Base-by-base conservation (phyloP, 2,888 invertebrate species). In the Agriopis leucophaearia region DNA sequence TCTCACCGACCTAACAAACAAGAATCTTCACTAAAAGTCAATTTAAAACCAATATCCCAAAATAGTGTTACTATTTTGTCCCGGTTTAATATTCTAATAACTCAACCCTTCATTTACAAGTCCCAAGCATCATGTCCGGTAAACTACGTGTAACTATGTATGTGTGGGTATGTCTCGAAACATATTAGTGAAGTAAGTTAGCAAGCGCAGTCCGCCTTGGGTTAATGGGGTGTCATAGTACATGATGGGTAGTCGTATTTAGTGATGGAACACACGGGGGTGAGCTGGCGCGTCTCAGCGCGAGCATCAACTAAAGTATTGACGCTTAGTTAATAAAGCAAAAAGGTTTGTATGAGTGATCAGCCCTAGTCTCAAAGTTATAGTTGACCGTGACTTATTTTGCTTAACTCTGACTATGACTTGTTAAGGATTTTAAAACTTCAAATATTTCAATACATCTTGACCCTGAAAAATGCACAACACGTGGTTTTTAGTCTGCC, bases 191-290 rank as follows among this genome's bases (percentile, higher is more conserved):
- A 60, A 64, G 68, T 87, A 88, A 89, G 88, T 88, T 88, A 86
- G 84, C 83, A 80, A 84, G 83, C 85, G 85, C 83, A 83, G 85
- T 81, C 79, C 79, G 82, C 74, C 81, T 76, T 79, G 86, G 88
- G 90, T 91, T 92, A 92, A 93, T 92, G 87, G 91, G 86, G 86
- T 93, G 92, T 92, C 92, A 92, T 89, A 85, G 85, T 79, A 79
- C 81, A 87, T 90, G 92, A 92, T 91, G 88, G 89, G 89, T 89
- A 83, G 89, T 82, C 86, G 58, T 67, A 64, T 57, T 69, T 69
- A 74, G 72, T 71, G 55, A 61, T 64, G 64, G 63, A 67, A 57
- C 61, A 69, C 63, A 66, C 52, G n/a, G 58, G 58, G 71, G 50
- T n/a, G 63, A 54, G 60, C n/a, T 58, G 35, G 8, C 15, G 9